Evolutionary conservation across 2,797 vertebrate species (phyloP).

Genomic region (Chromobotia macracanthus): DNA sequence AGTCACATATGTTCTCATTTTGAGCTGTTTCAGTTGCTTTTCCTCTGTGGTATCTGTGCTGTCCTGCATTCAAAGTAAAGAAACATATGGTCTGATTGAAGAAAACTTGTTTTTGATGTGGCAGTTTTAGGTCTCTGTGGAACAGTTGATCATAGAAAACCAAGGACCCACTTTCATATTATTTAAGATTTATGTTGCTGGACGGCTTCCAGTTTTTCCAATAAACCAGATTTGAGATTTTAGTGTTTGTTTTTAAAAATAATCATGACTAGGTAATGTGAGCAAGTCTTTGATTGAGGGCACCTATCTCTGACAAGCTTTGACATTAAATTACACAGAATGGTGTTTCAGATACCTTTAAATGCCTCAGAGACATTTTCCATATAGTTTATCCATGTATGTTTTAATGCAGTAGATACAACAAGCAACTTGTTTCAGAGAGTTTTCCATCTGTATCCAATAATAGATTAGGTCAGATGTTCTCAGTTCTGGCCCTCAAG

Average conservation of each 20-base stretch:
- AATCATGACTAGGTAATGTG: no score
- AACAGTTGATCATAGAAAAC: neutral
- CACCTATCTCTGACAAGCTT: no score
- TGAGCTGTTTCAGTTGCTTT: neutral
- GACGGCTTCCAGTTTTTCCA: neutral
- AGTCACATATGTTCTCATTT: slow-evolving; percentile 1
- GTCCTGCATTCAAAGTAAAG: neutral
- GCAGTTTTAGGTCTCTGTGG: slow-evolving; percentile 1
- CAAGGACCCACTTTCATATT: neutral
- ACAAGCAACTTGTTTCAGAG: no score
- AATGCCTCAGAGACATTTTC: neutral
- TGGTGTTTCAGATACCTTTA: neutral
- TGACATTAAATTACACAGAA: neutral
- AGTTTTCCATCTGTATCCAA: neutral
- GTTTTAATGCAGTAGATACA: neutral
- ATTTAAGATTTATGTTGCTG: neutral
- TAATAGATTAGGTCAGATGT: neutral
- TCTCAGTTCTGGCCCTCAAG: no score
- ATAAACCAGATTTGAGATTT: neutral
- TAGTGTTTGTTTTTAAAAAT: neutral
- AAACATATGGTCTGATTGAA: neutral
- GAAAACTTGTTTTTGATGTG: neutral
- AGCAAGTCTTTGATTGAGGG: no score
- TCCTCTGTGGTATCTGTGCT: neutral
- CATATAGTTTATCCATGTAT: neutral